A percentile compares a stretch with the other conserved stretches of the same genome.
These are phyloP conservation scores for Herpetotheres cachinnans DNA, from an alignment of 2,113 vertebrate species.

Conservation along the genomic window DNA sequence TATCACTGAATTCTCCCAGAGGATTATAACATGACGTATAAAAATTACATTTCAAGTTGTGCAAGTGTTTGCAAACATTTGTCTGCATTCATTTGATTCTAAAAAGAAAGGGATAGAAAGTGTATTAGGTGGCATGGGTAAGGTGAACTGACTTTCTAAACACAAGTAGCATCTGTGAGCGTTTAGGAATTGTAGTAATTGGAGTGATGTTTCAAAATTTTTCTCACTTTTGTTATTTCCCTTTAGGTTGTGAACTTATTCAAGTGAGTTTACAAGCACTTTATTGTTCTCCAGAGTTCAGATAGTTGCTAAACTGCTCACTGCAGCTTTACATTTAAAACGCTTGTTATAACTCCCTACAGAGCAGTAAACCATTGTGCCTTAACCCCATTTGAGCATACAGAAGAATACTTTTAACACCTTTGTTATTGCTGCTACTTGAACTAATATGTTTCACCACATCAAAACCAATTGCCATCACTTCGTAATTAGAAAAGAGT, in stretches of 20 bases:
- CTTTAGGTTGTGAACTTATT: slow-evolving; percentile 43
- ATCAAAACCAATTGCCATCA: not conserved
- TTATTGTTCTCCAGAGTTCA: slow-evolving; percentile 52
- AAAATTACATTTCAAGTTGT: not conserved
- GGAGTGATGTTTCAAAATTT: not conserved
- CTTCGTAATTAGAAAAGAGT: not conserved
- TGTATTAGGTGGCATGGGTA: not conserved
- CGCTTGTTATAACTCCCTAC: slow-evolving; percentile 1
- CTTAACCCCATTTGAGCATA: not conserved
- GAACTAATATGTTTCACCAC: not conserved
- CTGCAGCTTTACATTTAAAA: slow-evolving; percentile 39
- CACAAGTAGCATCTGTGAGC: not conserved
- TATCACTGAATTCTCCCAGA: not conserved
- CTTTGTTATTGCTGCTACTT: not conserved
- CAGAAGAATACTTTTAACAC: slow-evolving; percentile 19
- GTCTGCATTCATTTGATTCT: not conserved
- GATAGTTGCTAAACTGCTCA: not conserved
- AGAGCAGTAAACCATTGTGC: slow-evolving; percentile 12
- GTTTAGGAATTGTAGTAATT: not conserved
- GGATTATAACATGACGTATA: not conserved
- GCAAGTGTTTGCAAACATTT: not conserved
- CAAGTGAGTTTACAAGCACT: slow-evolving; percentile 22
- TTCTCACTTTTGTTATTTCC: not conserved
- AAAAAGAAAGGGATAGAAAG: not conserved
- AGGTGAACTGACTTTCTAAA: not conserved